Base-by-base conservation (phyloP, 1,140 invertebrate species). In the Leptestheria dahalacensis region DNA sequence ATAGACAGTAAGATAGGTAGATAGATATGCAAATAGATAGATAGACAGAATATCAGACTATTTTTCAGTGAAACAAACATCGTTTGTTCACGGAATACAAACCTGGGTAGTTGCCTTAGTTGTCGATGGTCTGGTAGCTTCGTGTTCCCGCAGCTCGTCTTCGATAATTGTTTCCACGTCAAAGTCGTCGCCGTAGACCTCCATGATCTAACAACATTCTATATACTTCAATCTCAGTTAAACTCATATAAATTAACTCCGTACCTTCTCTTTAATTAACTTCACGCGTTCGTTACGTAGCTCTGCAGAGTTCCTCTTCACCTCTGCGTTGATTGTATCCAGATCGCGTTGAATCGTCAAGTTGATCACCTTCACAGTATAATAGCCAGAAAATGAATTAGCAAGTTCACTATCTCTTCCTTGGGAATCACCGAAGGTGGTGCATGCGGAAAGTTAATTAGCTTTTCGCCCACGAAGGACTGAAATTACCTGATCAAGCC, bases 401-500 rank as follows among this genome's bases (percentile, higher is more conserved):
- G 47, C 47, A 52, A 52, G 15, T 26, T n/a, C n/a, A n/a, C n/a
- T n/a, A n/a, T n/a, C n/a, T n/a, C n/a, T n/a, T n/a, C n/a, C n/a
- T n/a, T n/a, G n/a, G n/a, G n/a, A n/a, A n/a, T n/a, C n/a, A n/a
- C n/a, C n/a, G n/a, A n/a, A n/a, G n/a, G n/a, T n/a, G n/a, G n/a
- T n/a, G n/a, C n/a, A n/a, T n/a, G n/a, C n/a, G n/a, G n/a, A n/a
- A n/a, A n/a, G n/a, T n/a, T n/a, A n/a, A n/a, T n/a, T n/a, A n/a
- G n/a, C n/a, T n/a, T n/a, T n/a, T n/a, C n/a, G n/a, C n/a, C n/a
- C n/a, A n/a, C 9, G 26, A n/a, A 2, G 53, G 15, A 26, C 10
- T 33, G 23, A 28, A 33, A 9, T 65, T 67, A 75, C 73, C 63
- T 73, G 72, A 63, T 79, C 76, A 64, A 80, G 76, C 78, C 78